A percentile compares a stretch with the other conserved stretches of the same genome.
phyloP scores from a whole-genome alignment of 2,113 vertebrate species.

The Calyptomena viridis region DNA sequence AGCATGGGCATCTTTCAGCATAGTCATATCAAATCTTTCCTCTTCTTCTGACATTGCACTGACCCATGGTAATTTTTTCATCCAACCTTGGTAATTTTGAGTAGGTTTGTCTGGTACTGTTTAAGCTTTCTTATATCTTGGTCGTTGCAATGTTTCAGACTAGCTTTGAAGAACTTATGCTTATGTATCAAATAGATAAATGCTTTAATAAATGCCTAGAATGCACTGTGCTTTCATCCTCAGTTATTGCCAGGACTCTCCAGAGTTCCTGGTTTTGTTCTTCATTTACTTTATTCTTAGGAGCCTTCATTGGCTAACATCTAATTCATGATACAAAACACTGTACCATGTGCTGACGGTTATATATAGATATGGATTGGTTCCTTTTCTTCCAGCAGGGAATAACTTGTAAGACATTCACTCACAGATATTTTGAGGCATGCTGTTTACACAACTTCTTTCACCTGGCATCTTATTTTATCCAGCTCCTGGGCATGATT shows the following conservation, averaged over 20 bases:
- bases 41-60: background rate
- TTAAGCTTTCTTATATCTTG: background rate
- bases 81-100: background rate
- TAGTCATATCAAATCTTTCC: background rate
- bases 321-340: background rate
- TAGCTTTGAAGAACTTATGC: background rate
- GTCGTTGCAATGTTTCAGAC: background rate
- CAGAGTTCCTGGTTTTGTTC: background rate
- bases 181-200: background rate
- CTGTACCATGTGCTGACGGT: background rate
- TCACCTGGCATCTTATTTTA: background rate
- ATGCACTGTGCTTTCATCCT: background rate
- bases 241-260: background rate
- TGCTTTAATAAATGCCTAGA: background rate
- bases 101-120: background rate
- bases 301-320: background rate
- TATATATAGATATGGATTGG: background rate
- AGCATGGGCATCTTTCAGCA: background rate
- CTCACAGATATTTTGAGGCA: background rate
- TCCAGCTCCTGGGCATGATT: background rate
- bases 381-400: background rate
- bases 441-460: background rate
- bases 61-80: background rate
- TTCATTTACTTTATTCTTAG: constrained; percentile 6
- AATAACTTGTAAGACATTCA: background rate